Conservation (phyloP, 1,140 invertebrate genomes). For the Idris sp. region DNA sequence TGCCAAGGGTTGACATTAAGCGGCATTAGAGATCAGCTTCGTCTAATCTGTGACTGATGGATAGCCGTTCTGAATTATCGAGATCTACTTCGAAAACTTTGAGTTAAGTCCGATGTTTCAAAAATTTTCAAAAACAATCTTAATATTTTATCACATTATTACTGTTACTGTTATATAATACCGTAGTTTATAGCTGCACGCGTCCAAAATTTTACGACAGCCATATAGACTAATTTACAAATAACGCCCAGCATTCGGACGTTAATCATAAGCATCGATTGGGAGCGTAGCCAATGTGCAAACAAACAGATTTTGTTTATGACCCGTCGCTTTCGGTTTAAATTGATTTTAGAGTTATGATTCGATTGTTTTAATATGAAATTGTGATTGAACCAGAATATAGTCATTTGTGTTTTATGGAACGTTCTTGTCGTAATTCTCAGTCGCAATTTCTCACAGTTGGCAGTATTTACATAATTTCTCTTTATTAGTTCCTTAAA, state of each 20-base stretch:
- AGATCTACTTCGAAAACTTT: constrained; percentile 60
- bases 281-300: constrained; percentile 6
- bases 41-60: constrained; percentile 70
- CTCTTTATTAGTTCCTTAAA: too few relatives aligned
- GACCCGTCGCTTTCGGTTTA: constrained; percentile 1
- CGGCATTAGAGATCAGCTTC: constrained; percentile 67
- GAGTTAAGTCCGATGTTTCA: constrained; percentile 24
- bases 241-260: constrained; percentile 9
- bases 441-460: too few relatives aligned
- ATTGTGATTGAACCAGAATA: too few relatives aligned
- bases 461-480: too few relatives aligned
- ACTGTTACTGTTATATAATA: too few relatives aligned
- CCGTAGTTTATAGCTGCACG: too few relatives aligned
- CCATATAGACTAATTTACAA: constrained; percentile 29
- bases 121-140: constrained; percentile 52
- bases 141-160: constrained; percentile 13
- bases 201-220: not conserved
- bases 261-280: constrained; percentile 20
- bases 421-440: too few relatives aligned
- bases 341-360: constrained; percentile 19
- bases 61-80: constrained; percentile 50
- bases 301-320: constrained; percentile 24
- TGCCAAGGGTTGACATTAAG: constrained; percentile 64
- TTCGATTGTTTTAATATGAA: constrained; percentile 8
- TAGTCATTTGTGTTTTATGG: too few relatives aligned